Base-by-base conservation (phyloP, 2,888 invertebrate genomes). In the Chydorus sphaericus region DNA sequence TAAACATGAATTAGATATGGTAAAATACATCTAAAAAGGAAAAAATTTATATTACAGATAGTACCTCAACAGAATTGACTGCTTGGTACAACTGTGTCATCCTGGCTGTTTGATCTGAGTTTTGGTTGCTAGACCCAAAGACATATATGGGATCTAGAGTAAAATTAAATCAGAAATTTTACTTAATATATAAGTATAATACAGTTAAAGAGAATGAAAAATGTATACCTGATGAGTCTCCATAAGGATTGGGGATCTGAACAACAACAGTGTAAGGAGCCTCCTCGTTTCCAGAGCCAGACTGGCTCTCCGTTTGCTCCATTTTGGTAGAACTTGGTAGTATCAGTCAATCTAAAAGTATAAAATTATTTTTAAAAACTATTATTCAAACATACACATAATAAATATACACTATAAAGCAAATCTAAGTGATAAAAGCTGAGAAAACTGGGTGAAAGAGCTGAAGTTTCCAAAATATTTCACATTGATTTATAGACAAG, bases 261-360 rank as follows among this genome's bases (percentile, higher is more conserved):
- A 56, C 56, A 16, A 56, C 56, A 4, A 56, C 56, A 11, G 56
- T 56, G 44, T 56, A 56, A 23, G 56, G 56, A 8, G 39, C 51
- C 16, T 33, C 33, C n/a, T 56, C 55, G 20, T 49, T 49, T 10
- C 31, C 30, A 3, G 33, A 48, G 8, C 31, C 31, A 30, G 48
- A 31, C 26, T 55, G 48, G 8, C 55, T 49, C 28, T 55, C 55
- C 26, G 20, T 49, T 33, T 49, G 48, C 7, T 37, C 55, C 48
- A 55, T 55, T n/a, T n/a, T n/a, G n/a, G n/a, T n/a, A n/a, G n/a
- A n/a, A n/a, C n/a, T n/a, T n/a, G n/a, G n/a, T n/a, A n/a, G n/a
- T n/a, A n/a, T n/a, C n/a, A n/a, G n/a, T n/a, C n/a, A n/a, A n/a
- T n/a, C n/a, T n/a, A n/a, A n/a, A n/a, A n/a, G n/a, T n/a, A n/a